Evolutionary conservation across 2,797 vertebrate species (phyloP).

Genomic region (Gila robusta): DNA sequence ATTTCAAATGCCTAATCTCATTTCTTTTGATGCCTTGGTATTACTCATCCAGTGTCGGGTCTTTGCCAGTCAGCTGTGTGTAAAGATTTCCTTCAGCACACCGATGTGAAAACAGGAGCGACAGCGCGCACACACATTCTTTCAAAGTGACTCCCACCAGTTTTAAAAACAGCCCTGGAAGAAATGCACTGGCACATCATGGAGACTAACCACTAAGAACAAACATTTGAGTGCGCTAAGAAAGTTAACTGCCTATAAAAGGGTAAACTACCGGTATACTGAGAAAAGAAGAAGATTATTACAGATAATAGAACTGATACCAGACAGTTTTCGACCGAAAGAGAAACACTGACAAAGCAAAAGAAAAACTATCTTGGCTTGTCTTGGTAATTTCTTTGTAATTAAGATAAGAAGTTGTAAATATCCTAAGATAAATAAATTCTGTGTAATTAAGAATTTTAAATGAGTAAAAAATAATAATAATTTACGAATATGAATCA

Average conservation of each 20-base stretch:
- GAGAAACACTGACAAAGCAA: neutral
- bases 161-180: constrained; percentile 29
- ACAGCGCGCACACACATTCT: constrained; percentile 16
- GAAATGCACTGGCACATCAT: neutral
- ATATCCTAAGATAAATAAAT: too few relatives aligned
- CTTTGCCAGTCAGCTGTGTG: constrained; percentile 1
- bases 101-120: constrained; percentile 40
- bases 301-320: neutral
- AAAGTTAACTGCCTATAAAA: neutral
- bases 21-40: constrained; percentile 10
- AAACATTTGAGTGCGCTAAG: neutral
- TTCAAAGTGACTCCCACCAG: constrained; percentile 33
- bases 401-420: too few relatives aligned
- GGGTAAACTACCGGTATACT: neutral
- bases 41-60: neutral
- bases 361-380: neutral
- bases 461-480: too few relatives aligned
- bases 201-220: neutral
- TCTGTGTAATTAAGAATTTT: too few relatives aligned
- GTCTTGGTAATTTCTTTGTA: neutral
- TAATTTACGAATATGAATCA: too few relatives aligned
- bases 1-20: neutral
- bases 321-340: neutral
- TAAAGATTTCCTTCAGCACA: constrained; percentile 40
- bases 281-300: neutral